Conservation (phyloP, 2,888 invertebrate genomes). For the Falcaria lacertinaria region DNA sequence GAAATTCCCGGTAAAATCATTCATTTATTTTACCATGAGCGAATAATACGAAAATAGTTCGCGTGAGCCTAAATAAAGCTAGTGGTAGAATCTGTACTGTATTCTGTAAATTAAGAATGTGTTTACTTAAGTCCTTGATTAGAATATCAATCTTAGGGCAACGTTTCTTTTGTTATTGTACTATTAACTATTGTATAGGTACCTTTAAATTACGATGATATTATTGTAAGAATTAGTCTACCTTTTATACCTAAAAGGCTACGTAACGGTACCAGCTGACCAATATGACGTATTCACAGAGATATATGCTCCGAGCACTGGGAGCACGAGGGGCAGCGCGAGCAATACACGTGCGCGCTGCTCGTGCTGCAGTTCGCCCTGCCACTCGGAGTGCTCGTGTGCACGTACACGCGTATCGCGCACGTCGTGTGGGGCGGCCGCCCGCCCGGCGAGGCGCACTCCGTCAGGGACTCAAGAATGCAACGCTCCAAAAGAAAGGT, state of each 20-base stretch:
- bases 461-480: slow-evolving; percentile 88
- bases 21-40: too few species aligned
- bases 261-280: neutral
- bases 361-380: slow-evolving; percentile 91
- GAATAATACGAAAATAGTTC: too few species aligned
- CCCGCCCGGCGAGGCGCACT: slow-evolving; percentile 93
- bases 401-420: slow-evolving; percentile 92
- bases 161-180: too few species aligned
- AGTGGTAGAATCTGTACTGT: too few species aligned
- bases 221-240: neutral
- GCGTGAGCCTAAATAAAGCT: too few species aligned
- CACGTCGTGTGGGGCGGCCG: slow-evolving; percentile 91
- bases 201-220: neutral
- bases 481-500: slow-evolving; percentile 94
- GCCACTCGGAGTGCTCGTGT: slow-evolving; percentile 88
- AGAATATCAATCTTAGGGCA: too few species aligned
- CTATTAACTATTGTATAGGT: too few species aligned
- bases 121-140: too few species aligned
- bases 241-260: too few species aligned
- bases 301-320: slow-evolving; percentile 87
- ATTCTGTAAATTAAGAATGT: too few species aligned
- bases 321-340: slow-evolving; percentile 81
- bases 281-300: slow-evolving; percentile 59
- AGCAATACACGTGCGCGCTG: slow-evolving; percentile 87
- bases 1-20: too few species aligned